Base-by-base conservation (phyloP, 2,888 invertebrate genomes). In the Hypena proboscidalis region DNA sequence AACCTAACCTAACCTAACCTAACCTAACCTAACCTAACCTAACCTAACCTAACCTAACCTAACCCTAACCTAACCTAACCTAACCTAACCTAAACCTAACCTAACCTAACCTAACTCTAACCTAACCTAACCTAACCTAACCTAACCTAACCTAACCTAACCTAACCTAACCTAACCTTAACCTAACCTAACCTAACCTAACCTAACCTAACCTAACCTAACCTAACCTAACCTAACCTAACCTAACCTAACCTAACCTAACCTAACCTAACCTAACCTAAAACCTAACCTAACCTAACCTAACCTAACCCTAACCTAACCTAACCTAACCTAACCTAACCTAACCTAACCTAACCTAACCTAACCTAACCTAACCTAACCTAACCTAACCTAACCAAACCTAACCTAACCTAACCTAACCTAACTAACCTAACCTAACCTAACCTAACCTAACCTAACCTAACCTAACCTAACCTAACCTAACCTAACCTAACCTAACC, bases 291-390 rank as follows among this genome's bases (percentile, higher is more conserved):
- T 35, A 49, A 49, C 45, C 48, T 39, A 46, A 46, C 45, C 46
- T 40, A 54, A 50, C 54, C 50, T 43, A 50, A 50, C n/a, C 46
- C 46, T 43, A 50, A 47, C 46, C 46, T 43, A 46, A 50, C 49
- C 50, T 40, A 50, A 50, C 46, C 49, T 49, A 57, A 55, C 54
- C 51, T 39, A 49, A 55, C 46, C 54, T 47, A 58, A 55, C 52
- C 43, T 35, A 43, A 46, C 46, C 42, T 42, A 49, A 49, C 45
- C 42, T 45, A 56, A 48, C 50, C 52, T 47, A 60, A 60, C 57
- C 55, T 46, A 57, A 58, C 57, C 56, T 44, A 59, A 53, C 50
- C 55, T 46, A 53, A 56, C 58, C 56, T 49, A 52, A 56, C 52
- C 49, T 30, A 43, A 43, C 34, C 44, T 36, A 45, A 51, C 53